Percentiles rank a stretch among this genome's conserved stretches.
Evolutionary conservation across 1,140 invertebrate species (phyloP).

Genomic region (Drosophila ananassae): DNA sequence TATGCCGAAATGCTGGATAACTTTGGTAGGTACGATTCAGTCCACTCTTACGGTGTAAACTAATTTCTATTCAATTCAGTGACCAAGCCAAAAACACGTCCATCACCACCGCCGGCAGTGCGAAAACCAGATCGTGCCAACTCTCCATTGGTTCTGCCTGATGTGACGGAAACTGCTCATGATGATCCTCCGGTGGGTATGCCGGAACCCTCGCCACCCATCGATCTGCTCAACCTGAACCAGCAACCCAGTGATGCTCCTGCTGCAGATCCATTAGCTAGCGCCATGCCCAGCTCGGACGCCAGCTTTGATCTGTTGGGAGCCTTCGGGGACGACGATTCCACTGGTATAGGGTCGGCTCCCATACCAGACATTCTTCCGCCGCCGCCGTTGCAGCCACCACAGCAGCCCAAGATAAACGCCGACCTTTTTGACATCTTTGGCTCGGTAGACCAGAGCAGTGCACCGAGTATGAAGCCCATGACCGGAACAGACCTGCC

Average conservation of each 20-base stretch:
- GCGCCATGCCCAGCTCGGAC: slow-evolving; percentile 84
- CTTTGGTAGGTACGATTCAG: slow-evolving; percentile 85
- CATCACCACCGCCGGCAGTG: slow-evolving; percentile 8
- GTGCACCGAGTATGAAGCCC: slow-evolving; percentile 47
- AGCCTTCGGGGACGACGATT: slow-evolving; percentile 84
- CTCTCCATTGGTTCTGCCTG: slow-evolving; percentile 71
- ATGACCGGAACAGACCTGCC: slow-evolving; percentile 32
- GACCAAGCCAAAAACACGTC: slow-evolving; percentile 65
- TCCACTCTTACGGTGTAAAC: background rate
- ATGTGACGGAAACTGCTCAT: slow-evolving; percentile 74
- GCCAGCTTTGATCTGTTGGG: slow-evolving; percentile 87
- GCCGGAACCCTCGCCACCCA: slow-evolving; percentile 77
- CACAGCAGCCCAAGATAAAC: slow-evolving; percentile 58
- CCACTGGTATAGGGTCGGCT: slow-evolving; percentile 71
- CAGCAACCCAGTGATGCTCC: slow-evolving; percentile 60
- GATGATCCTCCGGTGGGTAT: slow-evolving; percentile 56
- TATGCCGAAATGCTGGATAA: slow-evolving; percentile 92
- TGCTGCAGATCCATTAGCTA: slow-evolving; percentile 56
- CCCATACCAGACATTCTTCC: slow-evolving; percentile 73
- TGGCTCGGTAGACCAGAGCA: slow-evolving; percentile 56
- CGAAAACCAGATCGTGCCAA: slow-evolving; percentile 43
- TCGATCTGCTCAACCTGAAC: slow-evolving; percentile 86
- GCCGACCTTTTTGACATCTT: slow-evolving; percentile 80
- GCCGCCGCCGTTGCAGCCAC: slow-evolving; percentile 40
- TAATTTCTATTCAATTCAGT: slow-evolving; percentile 45